These are phyloP conservation scores for Macrosiphum euphorbiae DNA, from an alignment of 2,888 invertebrate species.

Conservation along the genomic window DNA sequence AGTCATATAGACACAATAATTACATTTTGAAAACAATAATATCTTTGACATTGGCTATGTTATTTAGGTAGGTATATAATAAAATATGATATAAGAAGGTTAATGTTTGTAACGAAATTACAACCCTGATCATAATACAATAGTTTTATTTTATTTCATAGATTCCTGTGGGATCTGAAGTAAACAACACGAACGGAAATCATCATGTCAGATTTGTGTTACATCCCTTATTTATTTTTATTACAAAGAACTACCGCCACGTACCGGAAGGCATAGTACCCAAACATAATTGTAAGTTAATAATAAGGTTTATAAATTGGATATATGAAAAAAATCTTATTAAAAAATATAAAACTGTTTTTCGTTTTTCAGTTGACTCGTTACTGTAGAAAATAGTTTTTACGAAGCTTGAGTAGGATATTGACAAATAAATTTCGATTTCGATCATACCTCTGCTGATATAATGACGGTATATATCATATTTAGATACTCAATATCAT, in stretches of 20 bases:
- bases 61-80: neutral
- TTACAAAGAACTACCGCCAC: slow-evolving; percentile 27
- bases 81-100: neutral
- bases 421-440: neutral
- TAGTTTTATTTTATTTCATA: neutral
- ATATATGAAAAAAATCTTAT: neutral
- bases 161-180: neutral
- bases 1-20: neutral
- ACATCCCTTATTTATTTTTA: slow-evolving; percentile 40
- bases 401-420: neutral
- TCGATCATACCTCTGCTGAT: neutral
- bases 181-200: slow-evolving; percentile 26
- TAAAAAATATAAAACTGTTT: neutral
- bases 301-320: slow-evolving; percentile 39
- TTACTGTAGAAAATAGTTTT: neutral
- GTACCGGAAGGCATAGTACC: slow-evolving; percentile 29
- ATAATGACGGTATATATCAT: neutral
- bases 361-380: neutral
- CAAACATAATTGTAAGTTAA: slow-evolving; percentile 18
- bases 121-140: neutral
- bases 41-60: neutral
- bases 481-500: too few species aligned
- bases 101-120: neutral
- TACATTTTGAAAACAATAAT: neutral
- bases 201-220: slow-evolving; percentile 4